A percentile compares a stretch with the other conserved stretches of the same genome.
Conservation (phyloP, 2,888 invertebrate genomes). For the Agapetus fuscipes region DNA sequence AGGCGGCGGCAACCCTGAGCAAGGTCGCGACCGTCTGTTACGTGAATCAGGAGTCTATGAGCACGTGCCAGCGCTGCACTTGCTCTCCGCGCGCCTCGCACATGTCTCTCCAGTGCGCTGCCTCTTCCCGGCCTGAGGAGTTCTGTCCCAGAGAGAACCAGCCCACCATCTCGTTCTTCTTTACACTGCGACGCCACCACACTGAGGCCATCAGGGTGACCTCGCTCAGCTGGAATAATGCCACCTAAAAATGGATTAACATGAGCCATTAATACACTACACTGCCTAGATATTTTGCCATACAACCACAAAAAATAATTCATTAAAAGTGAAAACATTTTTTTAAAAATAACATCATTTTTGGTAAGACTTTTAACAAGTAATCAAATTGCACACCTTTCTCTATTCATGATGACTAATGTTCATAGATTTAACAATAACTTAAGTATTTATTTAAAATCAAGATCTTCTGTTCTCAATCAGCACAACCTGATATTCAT, state of each 20-base stretch:
- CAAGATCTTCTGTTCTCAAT: no score
- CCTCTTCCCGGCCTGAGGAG: conserved; percentile 85
- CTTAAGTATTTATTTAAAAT: no score
- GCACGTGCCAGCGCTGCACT: conserved; percentile 88
- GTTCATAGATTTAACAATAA: no score
- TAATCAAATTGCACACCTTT: no score
- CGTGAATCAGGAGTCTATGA: conserved; percentile 64
- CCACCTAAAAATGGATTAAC: conserved; percentile 52
- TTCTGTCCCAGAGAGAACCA: conserved; percentile 92
- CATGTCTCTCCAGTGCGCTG: conserved; percentile 90
- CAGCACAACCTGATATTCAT: no score
- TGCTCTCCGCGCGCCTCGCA: conserved; percentile 81
- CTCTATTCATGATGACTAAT: no score
- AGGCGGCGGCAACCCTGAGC: conserved; percentile 16
- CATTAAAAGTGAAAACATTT: no score
- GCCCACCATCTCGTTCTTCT: conserved; percentile 93
- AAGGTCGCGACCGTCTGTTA: conserved; percentile 25
- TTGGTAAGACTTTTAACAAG: no score
- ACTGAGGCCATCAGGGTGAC: conserved; percentile 92
- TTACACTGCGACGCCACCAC: conserved; percentile 86
- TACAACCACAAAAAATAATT: no score
- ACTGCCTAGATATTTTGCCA: no score
- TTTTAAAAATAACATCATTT: no score
- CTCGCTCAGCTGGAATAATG: conserved; percentile 88
- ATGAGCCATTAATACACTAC: no score